Percentiles rank a stretch among this genome's conserved stretches.
These are phyloP conservation scores for Rotaria magnacalcarata DNA, from an alignment of 2,888 invertebrate species.

Conservation along the genomic window DNA sequence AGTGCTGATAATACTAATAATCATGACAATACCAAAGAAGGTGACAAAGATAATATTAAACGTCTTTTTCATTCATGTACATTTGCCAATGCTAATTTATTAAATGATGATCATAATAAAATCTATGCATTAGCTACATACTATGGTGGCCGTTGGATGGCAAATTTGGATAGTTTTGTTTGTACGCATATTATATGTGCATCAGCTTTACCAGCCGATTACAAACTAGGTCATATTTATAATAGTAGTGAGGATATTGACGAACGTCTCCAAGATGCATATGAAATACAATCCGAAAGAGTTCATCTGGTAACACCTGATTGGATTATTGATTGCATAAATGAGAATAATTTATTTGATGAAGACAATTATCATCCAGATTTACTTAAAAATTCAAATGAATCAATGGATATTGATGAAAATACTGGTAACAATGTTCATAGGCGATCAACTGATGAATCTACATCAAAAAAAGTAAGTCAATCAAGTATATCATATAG, in stretches of 20 bases:
- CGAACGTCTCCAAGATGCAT: conserved; percentile 60
- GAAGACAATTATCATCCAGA: conserved; percentile 76
- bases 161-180: conserved; percentile 67
- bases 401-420: conserved; percentile 12
- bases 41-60: neutral
- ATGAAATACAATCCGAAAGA: conserved; percentile 60
- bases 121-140: conserved; percentile 79
- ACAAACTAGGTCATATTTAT: neutral
- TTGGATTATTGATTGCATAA: conserved; percentile 78
- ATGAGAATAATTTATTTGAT: conserved; percentile 67
- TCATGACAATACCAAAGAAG: neutral
- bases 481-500: neutral
- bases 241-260: neutral
- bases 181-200: conserved; percentile 80
- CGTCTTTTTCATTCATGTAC: conserved; percentile 49
- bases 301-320: conserved; percentile 81
- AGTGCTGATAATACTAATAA: neutral
- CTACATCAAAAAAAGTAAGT: neutral
- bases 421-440: neutral
- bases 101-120: conserved; percentile 67
- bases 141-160: conserved; percentile 76
- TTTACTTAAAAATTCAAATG: conserved; percentile 62
- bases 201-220: conserved; percentile 66
- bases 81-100: conserved; percentile 50
- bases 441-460: neutral